Percentiles rank a stretch among this genome's conserved stretches.
These are phyloP conservation scores for Barnardius zonarius DNA, from an alignment of 2,113 vertebrate species.

Conservation along the genomic window DNA sequence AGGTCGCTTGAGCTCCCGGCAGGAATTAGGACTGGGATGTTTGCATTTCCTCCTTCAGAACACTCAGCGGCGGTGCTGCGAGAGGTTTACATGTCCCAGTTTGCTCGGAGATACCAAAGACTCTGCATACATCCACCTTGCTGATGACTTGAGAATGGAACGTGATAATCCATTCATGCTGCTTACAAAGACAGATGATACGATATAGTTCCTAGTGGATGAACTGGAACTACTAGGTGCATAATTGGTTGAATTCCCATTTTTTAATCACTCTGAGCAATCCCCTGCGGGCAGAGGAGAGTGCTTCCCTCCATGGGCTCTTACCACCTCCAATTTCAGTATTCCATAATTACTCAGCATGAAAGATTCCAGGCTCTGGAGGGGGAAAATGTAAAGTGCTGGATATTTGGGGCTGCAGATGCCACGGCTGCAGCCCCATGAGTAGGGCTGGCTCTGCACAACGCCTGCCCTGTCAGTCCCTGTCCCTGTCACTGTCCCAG, in stretches of 20 bases:
- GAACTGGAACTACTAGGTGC: neutral
- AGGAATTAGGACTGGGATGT: neutral
- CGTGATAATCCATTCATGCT: neutral
- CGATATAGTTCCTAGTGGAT: neutral
- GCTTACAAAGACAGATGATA: neutral
- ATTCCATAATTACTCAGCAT: neutral
- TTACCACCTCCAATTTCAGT: neutral
- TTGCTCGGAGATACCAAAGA: neutral
- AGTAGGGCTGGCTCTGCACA: neutral
- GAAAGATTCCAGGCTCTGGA: neutral
- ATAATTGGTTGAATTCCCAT: neutral
- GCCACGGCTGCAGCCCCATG: accelerated
- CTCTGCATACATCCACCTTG: neutral
- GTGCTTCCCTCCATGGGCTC: neutral
- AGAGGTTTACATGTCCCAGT: neutral
- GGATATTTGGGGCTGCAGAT: neutral
- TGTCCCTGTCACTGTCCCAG: neutral
- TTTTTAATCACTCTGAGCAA: neutral
- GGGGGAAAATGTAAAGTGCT: neutral
- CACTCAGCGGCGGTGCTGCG: neutral
- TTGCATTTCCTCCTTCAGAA: neutral
- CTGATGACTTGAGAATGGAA: neutral
- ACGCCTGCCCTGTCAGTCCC: neutral
- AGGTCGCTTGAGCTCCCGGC: neutral
- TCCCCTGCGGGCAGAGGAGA: neutral